Percentiles rank a stretch among this genome's conserved stretches.
Evolutionary conservation across 2,113 vertebrate genomes (phyloP).

Genomic region (Etheostoma spectabile): DNA sequence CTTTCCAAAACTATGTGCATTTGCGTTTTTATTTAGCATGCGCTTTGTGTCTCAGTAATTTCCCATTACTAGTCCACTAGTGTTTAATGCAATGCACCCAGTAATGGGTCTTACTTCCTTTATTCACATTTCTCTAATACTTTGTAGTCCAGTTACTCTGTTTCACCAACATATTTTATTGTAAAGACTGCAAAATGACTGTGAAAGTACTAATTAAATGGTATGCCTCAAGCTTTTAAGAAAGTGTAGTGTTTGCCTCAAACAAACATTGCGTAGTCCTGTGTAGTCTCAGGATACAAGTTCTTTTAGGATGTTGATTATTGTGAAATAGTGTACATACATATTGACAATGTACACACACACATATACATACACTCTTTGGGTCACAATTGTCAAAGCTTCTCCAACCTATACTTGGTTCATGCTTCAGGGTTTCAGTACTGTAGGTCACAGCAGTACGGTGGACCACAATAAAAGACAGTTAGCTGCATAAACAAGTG

Average conservation of each 20-base stretch:
- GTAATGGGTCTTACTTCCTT: neutral
- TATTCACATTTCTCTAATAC: neutral
- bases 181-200: neutral
- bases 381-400: conserved; percentile 19
- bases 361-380: neutral
- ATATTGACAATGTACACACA: too few species aligned
- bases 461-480: neutral
- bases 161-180: neutral
- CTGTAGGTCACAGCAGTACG: neutral
- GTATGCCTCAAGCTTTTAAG: neutral
- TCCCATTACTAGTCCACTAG: neutral
- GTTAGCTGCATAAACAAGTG: neutral
- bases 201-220: neutral
- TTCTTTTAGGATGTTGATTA: neutral
- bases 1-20: neutral
- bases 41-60: neutral
- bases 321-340: too few species aligned
- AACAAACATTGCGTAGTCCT: conserved; percentile 56
- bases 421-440: neutral
- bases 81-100: conserved; percentile 6
- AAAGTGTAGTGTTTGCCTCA: conserved; percentile 25
- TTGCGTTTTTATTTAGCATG: neutral
- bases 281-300: conserved; percentile 46
- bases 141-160: too few species aligned
- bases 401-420: neutral